Conservation (phyloP, 1,140 invertebrate species). For the Temnothorax curvispinosus region DNA sequence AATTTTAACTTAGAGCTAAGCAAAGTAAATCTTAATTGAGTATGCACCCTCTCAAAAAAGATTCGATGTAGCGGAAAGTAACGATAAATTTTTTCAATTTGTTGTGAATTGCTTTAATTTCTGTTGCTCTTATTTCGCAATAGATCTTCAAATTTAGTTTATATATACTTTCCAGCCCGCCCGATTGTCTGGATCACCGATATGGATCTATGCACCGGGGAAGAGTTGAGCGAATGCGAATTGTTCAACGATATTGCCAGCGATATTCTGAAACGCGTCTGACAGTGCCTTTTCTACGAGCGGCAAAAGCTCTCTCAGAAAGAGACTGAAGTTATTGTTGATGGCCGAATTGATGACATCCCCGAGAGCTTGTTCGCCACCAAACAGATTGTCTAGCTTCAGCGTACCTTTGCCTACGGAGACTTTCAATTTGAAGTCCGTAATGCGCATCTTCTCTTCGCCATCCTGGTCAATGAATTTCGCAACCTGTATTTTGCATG, state of each 20-base stretch:
- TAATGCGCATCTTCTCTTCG: slow-evolving; percentile 86
- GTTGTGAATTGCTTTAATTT: neutral
- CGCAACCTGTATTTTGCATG: slow-evolving; percentile 81
- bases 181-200: neutral
- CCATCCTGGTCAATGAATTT: slow-evolving; percentile 80
- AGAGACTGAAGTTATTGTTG: slow-evolving; percentile 88
- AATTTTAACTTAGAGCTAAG: neutral
- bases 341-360: slow-evolving; percentile 88
- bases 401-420: slow-evolving; percentile 87
- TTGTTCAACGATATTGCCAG: slow-evolving; percentile 86
- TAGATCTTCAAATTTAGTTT: neutral
- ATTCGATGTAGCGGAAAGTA: neutral
- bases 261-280: slow-evolving; percentile 86
- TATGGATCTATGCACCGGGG: slow-evolving; percentile 77
- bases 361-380: slow-evolving; percentile 85
- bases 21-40: neutral
- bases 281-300: slow-evolving; percentile 87
- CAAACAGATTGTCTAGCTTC: slow-evolving; percentile 88
- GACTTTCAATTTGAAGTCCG: slow-evolving; percentile 86
- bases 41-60: neutral
- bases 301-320: slow-evolving; percentile 87
- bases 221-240: slow-evolving; percentile 87
- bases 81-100: neutral
- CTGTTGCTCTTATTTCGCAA: neutral
- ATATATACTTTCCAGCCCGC: neutral